Conservation (phyloP, 2,888 invertebrate species). For the Charanyca ferruginea region DNA sequence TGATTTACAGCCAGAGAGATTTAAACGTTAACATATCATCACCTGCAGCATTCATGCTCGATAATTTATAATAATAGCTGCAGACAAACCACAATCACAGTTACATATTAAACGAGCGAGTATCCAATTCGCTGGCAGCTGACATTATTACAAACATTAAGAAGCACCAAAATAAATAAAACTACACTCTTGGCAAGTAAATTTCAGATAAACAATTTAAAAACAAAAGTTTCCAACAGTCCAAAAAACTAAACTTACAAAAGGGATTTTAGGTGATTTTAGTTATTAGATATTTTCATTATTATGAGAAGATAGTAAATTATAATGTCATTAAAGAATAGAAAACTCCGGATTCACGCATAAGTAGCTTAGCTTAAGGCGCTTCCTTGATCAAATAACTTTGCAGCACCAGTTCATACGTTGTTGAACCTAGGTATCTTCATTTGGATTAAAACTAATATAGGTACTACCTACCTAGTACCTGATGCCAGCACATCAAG, state of each 20-base stretch:
- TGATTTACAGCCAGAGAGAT: too few relatives aligned
- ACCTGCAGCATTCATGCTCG: too few relatives aligned
- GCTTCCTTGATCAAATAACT: too few relatives aligned
- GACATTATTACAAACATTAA: conserved; percentile 10
- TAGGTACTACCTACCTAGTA: too few relatives aligned
- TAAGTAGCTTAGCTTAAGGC: neutral
- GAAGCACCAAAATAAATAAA: conserved; percentile 53
- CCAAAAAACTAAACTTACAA: too few relatives aligned
- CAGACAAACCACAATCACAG: conserved; percentile 37
- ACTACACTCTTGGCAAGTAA: conserved; percentile 62
- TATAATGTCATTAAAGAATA: conserved; percentile 2
- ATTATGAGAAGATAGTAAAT: too few relatives aligned
- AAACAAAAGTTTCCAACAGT: conserved; percentile 29
- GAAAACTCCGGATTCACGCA: conserved; percentile 6
- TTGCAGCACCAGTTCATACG: neutral
- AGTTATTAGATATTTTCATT: too few relatives aligned
- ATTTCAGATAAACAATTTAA: conserved; percentile 2
- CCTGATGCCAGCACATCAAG: too few relatives aligned
- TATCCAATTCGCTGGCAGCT: neutral
- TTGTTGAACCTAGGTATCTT: neutral
- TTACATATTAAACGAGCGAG: neutral
- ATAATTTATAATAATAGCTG: neutral
- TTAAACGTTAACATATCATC: too few relatives aligned
- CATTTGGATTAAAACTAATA: neutral
- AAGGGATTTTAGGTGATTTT: too few relatives aligned